Evolutionary conservation across 2,113 vertebrate species (phyloP).

Genomic region (Anguilla japonica): DNA sequence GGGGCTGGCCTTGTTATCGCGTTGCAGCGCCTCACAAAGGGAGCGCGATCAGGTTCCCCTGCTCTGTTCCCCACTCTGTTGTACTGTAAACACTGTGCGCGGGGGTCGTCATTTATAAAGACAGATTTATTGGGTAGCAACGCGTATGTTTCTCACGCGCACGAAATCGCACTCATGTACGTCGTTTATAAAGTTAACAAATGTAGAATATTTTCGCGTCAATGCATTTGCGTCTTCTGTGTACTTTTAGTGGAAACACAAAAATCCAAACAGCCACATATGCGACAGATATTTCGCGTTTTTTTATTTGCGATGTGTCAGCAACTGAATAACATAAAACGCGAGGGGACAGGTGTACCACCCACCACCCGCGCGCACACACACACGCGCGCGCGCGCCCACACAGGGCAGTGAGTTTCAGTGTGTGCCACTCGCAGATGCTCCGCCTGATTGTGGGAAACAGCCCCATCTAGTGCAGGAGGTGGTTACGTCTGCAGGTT

Average conservation of each 20-base stretch:
- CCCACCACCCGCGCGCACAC: not conserved
- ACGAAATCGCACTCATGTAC: too few species aligned
- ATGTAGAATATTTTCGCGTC: too few species aligned
- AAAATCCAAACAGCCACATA: too few species aligned
- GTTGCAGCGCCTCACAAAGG: slow-evolving; percentile 62
- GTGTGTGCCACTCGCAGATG: too few species aligned
- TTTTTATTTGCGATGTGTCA: not conserved
- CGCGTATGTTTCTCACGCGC: too few species aligned
- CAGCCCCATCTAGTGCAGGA: not conserved
- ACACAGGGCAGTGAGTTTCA: not conserved
- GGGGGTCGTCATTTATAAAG: too few species aligned
- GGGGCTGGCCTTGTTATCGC: slow-evolving; percentile 35
- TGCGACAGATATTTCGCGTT: too few species aligned
- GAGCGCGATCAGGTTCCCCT: slow-evolving; percentile 59
- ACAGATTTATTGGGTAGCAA: too few species aligned
- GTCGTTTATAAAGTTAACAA: too few species aligned
- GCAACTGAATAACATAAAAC: slow-evolving; percentile 24
- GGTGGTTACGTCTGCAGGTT: not conserved
- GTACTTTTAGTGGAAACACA: too few species aligned
- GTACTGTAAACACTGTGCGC: not conserved
- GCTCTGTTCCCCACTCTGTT: not conserved
- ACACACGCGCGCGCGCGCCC: not conserved
- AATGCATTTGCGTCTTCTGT: too few species aligned
- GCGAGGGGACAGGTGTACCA: not conserved
- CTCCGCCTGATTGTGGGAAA: too few species aligned